A percentile compares a stretch with the other conserved stretches of the same genome.
Conservation (phyloP, 2,113 vertebrate species). For the Perca flavescens region DNA sequence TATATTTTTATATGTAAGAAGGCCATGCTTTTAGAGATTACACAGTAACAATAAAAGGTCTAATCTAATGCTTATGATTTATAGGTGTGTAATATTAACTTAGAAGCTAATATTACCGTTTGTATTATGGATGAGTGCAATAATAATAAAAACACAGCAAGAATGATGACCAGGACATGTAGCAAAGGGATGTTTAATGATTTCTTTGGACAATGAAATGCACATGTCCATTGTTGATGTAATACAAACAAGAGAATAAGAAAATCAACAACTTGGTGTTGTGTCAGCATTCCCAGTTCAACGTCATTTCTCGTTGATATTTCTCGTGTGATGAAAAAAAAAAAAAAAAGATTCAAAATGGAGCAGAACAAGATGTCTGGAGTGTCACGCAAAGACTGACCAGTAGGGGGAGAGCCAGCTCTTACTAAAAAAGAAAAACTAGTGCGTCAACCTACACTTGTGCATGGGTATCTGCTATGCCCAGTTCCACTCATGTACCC, state of each 20-base stretch:
- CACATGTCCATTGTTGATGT: slow-evolving; percentile 79
- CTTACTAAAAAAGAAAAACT: slow-evolving; percentile 43
- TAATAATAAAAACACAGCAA: slow-evolving; percentile 71
- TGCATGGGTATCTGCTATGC: slow-evolving; percentile 39
- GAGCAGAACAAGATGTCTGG: slow-evolving; percentile 48
- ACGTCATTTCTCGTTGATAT: slow-evolving; percentile 50
- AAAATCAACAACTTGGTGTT: slow-evolving; percentile 67
- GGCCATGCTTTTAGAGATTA: slow-evolving; percentile 73
- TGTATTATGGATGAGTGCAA: slow-evolving; percentile 53
- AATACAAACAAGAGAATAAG: slow-evolving; percentile 76
- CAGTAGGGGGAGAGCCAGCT: slow-evolving; percentile 75
- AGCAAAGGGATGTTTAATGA: slow-evolving; percentile 86
- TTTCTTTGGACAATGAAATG: slow-evolving; percentile 83
- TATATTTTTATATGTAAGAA: slow-evolving; percentile 65
- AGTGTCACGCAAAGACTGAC: slow-evolving; percentile 60
- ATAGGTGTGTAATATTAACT: slow-evolving; percentile 73
- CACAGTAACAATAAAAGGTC: slow-evolving; percentile 56
- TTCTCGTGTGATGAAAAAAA: slow-evolving; percentile 30
- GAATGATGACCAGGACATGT: slow-evolving; percentile 84
- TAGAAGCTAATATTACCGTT: slow-evolving; percentile 70
- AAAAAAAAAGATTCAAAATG: slow-evolving; percentile 53
- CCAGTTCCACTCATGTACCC: slow-evolving; percentile 42
- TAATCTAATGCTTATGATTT: slow-evolving; percentile 49
- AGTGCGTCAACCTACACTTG: slow-evolving; percentile 39
- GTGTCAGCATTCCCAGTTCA: slow-evolving; percentile 74